Conservation (phyloP, 2,888 invertebrate genomes). For the Pachycephus smyrnensis region DNA sequence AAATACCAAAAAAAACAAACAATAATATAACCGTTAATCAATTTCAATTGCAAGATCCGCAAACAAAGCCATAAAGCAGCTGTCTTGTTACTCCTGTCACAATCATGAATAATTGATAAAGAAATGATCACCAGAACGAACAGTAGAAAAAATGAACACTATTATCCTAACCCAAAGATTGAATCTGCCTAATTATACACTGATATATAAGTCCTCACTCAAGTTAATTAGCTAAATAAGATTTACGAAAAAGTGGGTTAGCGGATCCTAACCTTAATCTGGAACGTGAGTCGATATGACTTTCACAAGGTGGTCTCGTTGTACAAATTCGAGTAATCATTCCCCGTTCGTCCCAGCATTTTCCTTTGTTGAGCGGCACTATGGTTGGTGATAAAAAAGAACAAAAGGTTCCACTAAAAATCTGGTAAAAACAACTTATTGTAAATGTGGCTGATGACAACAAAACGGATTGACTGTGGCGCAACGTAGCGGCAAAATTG, state of each 20-base stretch:
- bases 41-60: background rate
- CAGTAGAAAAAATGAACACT: background rate
- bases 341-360: constrained; percentile 6
- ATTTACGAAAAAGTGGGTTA: constrained; percentile 49
- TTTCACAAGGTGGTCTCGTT: constrained; percentile 6
- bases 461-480: constrained; percentile 54
- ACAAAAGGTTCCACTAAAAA: constrained; percentile 39
- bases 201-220: background rate
- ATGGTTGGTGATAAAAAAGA: constrained; percentile 28
- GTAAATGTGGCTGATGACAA: constrained; percentile 61
- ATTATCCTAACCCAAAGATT: background rate
- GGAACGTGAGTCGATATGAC: constrained; percentile 1
- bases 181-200: background rate
- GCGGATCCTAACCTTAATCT: constrained; percentile 52
- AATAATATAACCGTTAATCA: background rate
- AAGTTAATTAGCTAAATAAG: constrained; percentile 9
- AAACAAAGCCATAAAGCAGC: background rate
- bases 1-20: background rate
- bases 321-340: constrained; percentile 10
- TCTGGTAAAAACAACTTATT: constrained; percentile 50
- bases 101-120: background rate
- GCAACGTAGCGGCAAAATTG: constrained; percentile 12
- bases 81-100: background rate
- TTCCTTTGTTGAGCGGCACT: constrained; percentile 10
- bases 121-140: background rate